Evolutionary conservation across 1,140 invertebrate species (phyloP).

Genomic region (Agrypnia vestita): DNA sequence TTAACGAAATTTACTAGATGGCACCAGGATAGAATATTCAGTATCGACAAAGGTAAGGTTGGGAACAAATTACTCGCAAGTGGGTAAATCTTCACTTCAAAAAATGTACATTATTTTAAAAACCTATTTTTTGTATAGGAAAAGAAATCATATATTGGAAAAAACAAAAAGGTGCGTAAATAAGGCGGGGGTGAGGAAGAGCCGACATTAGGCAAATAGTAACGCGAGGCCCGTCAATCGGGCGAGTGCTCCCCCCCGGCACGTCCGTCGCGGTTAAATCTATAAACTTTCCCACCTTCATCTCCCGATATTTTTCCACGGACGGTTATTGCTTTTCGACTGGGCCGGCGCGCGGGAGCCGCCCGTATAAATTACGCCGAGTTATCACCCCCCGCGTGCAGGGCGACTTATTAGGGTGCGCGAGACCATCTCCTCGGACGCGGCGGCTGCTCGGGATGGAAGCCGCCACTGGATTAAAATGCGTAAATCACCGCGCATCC

Average conservation of each 20-base stretch:
- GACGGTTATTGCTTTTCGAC: slow-evolving; percentile 61
- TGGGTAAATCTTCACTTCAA: no score
- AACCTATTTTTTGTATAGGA: no score
- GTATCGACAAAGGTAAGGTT: no score
- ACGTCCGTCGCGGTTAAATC: slow-evolving; percentile 61
- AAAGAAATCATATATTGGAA: no score
- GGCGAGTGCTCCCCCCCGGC: slow-evolving; percentile 37
- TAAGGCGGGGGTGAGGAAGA: slow-evolving; percentile 2
- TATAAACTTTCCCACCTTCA: slow-evolving; percentile 59
- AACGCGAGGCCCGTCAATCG: slow-evolving; percentile 50
- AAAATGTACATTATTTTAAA: no score
- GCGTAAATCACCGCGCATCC: not conserved
- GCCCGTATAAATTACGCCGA: slow-evolving; percentile 59
- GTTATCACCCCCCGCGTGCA: slow-evolving; percentile 29
- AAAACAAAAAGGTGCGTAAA: slow-evolving; percentile 19
- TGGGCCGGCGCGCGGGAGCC: slow-evolving; percentile 36
- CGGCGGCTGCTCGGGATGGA: slow-evolving; percentile 15
- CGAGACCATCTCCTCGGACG: slow-evolving; percentile 11
- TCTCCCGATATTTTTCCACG: slow-evolving; percentile 58
- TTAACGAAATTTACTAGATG: no score
- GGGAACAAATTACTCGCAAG: no score
- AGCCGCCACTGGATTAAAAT: slow-evolving; percentile 18
- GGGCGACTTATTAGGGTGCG: slow-evolving; percentile 20
- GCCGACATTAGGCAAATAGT: slow-evolving; percentile 59
- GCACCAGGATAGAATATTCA: no score